Conservation (phyloP, 2,888 invertebrate genomes). For the Rhingia campestris region DNA sequence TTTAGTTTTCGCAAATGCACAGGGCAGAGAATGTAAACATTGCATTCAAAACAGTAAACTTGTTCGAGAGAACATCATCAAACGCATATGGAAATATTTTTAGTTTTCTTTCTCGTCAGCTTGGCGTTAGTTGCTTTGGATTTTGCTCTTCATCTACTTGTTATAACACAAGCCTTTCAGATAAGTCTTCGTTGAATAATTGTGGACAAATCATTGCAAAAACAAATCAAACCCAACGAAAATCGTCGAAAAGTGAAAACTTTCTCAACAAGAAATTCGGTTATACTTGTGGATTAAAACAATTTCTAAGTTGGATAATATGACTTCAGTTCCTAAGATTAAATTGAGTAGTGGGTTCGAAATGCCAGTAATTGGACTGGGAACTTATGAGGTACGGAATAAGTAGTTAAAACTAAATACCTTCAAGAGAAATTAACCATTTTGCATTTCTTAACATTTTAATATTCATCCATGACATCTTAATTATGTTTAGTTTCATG, state of each 20-base stretch:
- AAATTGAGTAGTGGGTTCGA: constrained; percentile 85
- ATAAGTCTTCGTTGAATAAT: constrained; percentile 59
- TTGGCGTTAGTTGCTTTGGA: constrained; percentile 65
- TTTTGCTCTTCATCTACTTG: constrained; percentile 61
- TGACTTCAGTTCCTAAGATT: constrained; percentile 82
- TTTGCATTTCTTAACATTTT: too few species aligned
- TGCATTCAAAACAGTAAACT: constrained; percentile 13
- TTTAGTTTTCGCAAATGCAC: constrained; percentile 11
- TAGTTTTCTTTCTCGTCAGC: constrained; percentile 64
- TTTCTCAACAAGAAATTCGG: neutral
- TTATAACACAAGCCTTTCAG: constrained; percentile 68
- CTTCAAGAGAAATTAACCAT: too few species aligned
- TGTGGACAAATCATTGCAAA: neutral
- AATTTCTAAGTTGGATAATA: constrained; percentile 80
- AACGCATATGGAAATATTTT: constrained; percentile 61
- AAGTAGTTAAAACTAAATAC: too few species aligned
- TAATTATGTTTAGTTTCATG: too few species aligned
- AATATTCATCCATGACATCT: too few species aligned
- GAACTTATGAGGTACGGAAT: constrained; percentile 87
- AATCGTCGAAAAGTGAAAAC: neutral
- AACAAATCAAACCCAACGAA: neutral
- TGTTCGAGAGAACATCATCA: constrained; percentile 19
- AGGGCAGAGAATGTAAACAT: constrained; percentile 39
- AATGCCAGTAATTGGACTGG: constrained; percentile 87
- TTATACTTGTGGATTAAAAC: neutral